A percentile compares a stretch with the other conserved stretches of the same genome.
phyloP scores from a whole-genome alignment of 1,140 invertebrate genomes.

The Elysia chlorotica region DNA sequence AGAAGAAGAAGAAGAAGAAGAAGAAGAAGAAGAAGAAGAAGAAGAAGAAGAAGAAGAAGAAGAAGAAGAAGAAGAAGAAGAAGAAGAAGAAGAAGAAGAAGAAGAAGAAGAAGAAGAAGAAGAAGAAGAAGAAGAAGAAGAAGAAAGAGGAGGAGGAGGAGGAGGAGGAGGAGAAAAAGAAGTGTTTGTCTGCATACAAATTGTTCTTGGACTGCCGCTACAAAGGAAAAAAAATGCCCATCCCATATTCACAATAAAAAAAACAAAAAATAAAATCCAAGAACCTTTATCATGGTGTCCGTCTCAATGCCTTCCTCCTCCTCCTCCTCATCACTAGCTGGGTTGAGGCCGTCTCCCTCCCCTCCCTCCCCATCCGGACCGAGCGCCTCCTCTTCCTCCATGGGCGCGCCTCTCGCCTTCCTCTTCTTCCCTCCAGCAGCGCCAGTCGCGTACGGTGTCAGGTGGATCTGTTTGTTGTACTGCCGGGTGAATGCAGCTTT shows the following conservation, averaged over 20 bases:
- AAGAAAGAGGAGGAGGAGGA: background rate
- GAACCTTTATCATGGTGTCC: slow-evolving; percentile 82
- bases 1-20: background rate
- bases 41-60: background rate
- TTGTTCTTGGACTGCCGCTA: background rate
- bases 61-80: background rate
- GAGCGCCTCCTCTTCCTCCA: slow-evolving; percentile 18
- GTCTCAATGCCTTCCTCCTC: slow-evolving; percentile 71
- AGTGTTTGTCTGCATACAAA: background rate
- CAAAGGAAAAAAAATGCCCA: background rate
- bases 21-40: background rate
- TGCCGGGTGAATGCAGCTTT: slow-evolving; percentile 91
- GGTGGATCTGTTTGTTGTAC: slow-evolving; percentile 83
- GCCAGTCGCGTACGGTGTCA: slow-evolving; percentile 74
- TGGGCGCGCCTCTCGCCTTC: slow-evolving; percentile 52
- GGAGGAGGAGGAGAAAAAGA: background rate
- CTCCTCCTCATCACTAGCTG: slow-evolving; percentile 64
- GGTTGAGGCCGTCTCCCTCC: slow-evolving; percentile 45
- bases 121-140: background rate
- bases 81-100: background rate
- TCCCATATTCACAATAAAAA: background rate
- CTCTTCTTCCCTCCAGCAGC: slow-evolving; percentile 66
- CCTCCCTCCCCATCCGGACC: slow-evolving; percentile 23
- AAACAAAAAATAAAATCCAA: background rate
- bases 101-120: background rate